Evolutionary conservation across 64 coral and sea anemone genomes (phyloP), one percentile per base, ranked within the genome.

Genomic region (Montipora capricornis): DNA sequence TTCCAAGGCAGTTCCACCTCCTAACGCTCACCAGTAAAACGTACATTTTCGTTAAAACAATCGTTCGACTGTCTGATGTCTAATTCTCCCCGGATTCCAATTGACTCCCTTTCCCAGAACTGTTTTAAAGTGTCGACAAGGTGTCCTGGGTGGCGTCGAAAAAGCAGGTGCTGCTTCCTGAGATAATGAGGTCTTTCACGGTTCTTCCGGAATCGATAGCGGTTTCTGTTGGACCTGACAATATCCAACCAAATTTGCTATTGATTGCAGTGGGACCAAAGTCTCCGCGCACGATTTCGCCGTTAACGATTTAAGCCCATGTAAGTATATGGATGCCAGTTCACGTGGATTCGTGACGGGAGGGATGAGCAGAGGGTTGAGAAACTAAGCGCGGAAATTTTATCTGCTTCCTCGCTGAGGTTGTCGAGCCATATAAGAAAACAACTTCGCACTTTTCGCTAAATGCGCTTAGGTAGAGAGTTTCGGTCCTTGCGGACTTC

Each of bases 171-270:
- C 68, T 49, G 20, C 44, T 78, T n/a, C 12, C 53, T 57, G 53
- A 57, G 5, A 57, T 57, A 10, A 57, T 57, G 6, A 94, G 49
- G 64, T 95, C 74, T 61, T 74, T 17, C 22, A 80, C 46, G 6
- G 92, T 69, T 53, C 5, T 73, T 51, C 69, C 50, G 19, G 59
- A 5, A 80, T 58, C 84, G 15, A 48, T 61, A 57, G 16, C 81
- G 73, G 45, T 19, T 58, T 37, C 60, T 80, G 68, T 92, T 78
- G 91, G 91, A 73, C 83, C 83, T 78, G 84, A 93, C 20, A 93
- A 47, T 19, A 93, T 16, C 91, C 91, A 93, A 70, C 84, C 84
- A 37, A 93, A 87, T 73, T 88, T 88, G 47, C 91, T 74, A 17
- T 80, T 93, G 58, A 80, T 78, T 19, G 83, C 83, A 15, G 77